Percentiles rank a stretch among this genome's conserved stretches.
Conservation (phyloP, 1,140 invertebrate genomes). For the Bursaphelenchus mucronatus region DNA sequence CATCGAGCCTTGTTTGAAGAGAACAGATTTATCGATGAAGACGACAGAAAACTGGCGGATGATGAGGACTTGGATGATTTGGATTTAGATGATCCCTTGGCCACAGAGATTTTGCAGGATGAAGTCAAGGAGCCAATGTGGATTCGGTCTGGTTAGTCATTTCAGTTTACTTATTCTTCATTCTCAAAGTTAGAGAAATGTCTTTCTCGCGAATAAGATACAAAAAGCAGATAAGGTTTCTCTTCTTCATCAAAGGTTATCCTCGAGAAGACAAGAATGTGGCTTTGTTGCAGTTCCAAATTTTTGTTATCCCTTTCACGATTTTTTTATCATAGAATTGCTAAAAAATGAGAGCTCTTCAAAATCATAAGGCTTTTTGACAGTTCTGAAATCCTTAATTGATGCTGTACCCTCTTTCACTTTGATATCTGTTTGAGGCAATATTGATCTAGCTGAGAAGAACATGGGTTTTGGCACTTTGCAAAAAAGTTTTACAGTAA, state of each 20-base stretch:
- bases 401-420: too few relatives aligned
- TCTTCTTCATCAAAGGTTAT: slow-evolving; percentile 19
- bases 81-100: neutral
- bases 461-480: too few relatives aligned
- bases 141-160: slow-evolving; percentile 20
- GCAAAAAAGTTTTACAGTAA: too few relatives aligned
- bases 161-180: neutral
- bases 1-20: neutral
- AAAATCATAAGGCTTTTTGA: too few relatives aligned
- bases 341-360: neutral
- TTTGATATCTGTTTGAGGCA: too few relatives aligned
- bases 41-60: neutral
- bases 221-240: slow-evolving; percentile 36
- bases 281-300: neutral
- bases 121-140: slow-evolving; percentile 25
- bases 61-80: neutral
- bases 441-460: too few relatives aligned
- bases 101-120: too few relatives aligned
- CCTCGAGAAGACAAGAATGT: neutral
- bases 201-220: slow-evolving; percentile 13
- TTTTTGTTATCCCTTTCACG: slow-evolving; percentile 13
- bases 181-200: slow-evolving; percentile 12
- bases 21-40: neutral
- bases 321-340: slow-evolving; percentile 9
- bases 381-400: too few relatives aligned